Evolutionary conservation across 1,140 invertebrate genomes (phyloP).

Genomic region (Aphaenogaster rudis): DNA sequence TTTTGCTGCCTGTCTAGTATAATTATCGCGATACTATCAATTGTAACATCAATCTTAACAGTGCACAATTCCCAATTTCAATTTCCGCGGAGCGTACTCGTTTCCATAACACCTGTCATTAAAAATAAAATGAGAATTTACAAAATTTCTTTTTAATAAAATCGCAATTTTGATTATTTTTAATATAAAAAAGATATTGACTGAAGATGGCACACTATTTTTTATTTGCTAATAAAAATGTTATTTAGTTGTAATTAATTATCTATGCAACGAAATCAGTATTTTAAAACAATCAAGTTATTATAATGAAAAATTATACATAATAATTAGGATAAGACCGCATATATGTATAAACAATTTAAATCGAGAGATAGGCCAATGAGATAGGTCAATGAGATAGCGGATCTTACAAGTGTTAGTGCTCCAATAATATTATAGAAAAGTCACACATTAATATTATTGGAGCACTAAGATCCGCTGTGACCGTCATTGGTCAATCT

Average conservation of each 20-base stretch:
- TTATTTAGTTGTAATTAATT: background rate
- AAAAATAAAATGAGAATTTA: background rate
- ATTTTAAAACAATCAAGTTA: background rate
- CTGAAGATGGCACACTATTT: background rate
- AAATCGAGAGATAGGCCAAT: too few species aligned
- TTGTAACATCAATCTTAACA: background rate
- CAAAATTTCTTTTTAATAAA: background rate
- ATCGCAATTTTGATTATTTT: background rate
- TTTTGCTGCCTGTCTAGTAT: slow-evolving; percentile 32
- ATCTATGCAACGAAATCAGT: background rate
- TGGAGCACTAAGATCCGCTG: too few species aligned
- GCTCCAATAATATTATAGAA: too few species aligned
- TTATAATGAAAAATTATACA: background rate
- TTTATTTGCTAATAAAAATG: background rate
- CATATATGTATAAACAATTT: too few species aligned
- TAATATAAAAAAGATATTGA: background rate
- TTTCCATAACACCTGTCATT: background rate
- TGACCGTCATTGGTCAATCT: too few species aligned
- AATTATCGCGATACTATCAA: slow-evolving; percentile 20
- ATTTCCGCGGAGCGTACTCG: background rate
- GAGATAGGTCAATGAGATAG: too few species aligned
- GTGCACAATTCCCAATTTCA: background rate
- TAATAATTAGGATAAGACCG: too few species aligned
- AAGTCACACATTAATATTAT: too few species aligned
- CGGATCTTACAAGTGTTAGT: too few species aligned